Percentiles rank a stretch among this genome's conserved stretches.
Evolutionary conservation across 2,113 vertebrate genomes (phyloP).

Genomic region (Stomatorhinus ivindoensis): DNA sequence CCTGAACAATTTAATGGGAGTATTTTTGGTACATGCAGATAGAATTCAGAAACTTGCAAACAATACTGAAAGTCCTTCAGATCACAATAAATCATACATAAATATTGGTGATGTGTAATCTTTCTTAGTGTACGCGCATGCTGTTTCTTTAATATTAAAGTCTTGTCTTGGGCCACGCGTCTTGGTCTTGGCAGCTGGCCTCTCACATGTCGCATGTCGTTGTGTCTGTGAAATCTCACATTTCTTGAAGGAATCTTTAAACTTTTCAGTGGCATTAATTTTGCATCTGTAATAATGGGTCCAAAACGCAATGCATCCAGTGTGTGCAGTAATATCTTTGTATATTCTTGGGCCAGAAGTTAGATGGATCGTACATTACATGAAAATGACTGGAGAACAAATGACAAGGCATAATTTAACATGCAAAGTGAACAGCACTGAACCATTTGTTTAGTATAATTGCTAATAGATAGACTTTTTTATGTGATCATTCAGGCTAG

Average conservation of each 20-base stretch:
- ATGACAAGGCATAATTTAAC: no score
- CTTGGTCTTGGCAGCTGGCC: no score
- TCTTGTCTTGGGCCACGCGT: neutral
- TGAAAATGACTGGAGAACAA: no score
- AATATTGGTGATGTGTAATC: neutral
- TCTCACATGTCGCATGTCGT: no score
- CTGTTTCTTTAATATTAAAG: neutral
- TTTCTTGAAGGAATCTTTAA: no score
- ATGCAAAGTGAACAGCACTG: no score
- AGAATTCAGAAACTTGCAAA: neutral
- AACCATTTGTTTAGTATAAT: neutral
- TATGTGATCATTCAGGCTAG: neutral
- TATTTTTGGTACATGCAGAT: neutral
- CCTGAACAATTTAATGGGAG: no score
- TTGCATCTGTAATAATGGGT: no score
- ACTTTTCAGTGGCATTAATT: no score
- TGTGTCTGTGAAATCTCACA: no score
- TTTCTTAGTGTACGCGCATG: neutral
- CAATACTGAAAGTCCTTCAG: neutral
- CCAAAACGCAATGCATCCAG: neutral
- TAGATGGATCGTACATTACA: no score
- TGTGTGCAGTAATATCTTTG: neutral
- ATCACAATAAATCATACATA: neutral
- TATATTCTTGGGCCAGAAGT: neutral
- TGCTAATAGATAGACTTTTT: neutral